phyloP scores from a whole-genome alignment of 2,113 vertebrate genomes.

The Amblyornis subalaris region DNA sequence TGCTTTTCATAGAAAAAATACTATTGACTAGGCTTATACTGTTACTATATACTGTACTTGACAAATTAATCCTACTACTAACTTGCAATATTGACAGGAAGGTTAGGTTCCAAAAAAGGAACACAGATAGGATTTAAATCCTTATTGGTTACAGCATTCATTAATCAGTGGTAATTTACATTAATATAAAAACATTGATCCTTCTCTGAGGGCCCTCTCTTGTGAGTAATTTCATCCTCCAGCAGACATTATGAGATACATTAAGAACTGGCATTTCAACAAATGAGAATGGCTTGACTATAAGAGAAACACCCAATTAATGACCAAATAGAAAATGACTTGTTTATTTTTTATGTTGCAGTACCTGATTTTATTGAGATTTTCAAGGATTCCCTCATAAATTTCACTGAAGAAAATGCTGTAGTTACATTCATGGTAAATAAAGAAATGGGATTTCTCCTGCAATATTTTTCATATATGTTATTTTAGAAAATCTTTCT shows the following conservation, averaged over 20 bases:
- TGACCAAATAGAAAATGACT: constrained; percentile 45
- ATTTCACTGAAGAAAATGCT: background rate
- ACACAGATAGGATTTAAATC: constrained; percentile 19
- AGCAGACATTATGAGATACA: constrained; percentile 55
- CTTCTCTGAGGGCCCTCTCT: constrained; percentile 36
- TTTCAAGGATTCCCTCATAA: background rate
- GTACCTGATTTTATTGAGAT: background rate
- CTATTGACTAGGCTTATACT: background rate
- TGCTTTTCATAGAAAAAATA: background rate
- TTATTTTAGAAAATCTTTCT: background rate
- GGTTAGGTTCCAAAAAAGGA: background rate
- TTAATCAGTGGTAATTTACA: constrained; percentile 65
- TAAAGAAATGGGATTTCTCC: background rate
- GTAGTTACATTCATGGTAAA: background rate
- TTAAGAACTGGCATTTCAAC: constrained; percentile 54
- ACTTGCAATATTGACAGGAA: constrained; percentile 22
- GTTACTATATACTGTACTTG: background rate
- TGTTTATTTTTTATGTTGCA: constrained; percentile 28
- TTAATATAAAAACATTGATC: constrained; percentile 68
- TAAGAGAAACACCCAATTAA: constrained; percentile 59
- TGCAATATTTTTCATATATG: background rate
- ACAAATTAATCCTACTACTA: background rate
- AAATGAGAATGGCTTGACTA: constrained; percentile 47
- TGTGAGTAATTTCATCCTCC: constrained; percentile 62
- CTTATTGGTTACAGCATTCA: constrained; percentile 27